Evolutionary conservation across 2,113 vertebrate genomes (phyloP).

Genomic region (Leiothrix lutea): DNA sequence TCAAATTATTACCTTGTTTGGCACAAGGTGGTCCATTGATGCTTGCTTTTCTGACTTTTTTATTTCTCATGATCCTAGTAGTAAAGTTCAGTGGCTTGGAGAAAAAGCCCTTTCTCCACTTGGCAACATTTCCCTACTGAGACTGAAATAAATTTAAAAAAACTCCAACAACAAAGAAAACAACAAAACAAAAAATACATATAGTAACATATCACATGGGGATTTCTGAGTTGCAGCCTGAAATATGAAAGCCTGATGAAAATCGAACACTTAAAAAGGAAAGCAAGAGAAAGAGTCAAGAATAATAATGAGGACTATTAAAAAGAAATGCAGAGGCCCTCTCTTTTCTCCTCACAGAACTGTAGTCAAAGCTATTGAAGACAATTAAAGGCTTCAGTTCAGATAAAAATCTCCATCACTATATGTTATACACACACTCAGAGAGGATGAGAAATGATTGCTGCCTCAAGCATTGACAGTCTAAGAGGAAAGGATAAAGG

Average conservation of each 20-base stretch:
- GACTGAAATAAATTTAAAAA: background rate
- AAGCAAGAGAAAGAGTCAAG: background rate
- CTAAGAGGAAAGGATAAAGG: background rate
- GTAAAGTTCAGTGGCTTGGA: background rate
- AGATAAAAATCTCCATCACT: slow-evolving; percentile 8
- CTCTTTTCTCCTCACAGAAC: background rate
- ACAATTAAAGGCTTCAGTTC: slow-evolving; percentile 9
- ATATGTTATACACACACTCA: background rate
- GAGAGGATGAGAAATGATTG: background rate
- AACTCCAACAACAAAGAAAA: background rate
- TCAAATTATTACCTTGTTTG: background rate
- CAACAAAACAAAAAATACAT: background rate
- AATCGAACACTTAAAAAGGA: background rate
- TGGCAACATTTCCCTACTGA: background rate
- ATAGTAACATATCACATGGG: background rate
- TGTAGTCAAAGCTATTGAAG: background rate
- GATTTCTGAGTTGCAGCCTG: background rate
- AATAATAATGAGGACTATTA: slow-evolving; percentile 23
- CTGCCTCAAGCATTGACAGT: background rate
- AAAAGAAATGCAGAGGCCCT: background rate
- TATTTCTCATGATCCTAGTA: background rate
- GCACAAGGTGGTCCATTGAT: background rate
- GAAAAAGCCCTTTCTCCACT: background rate
- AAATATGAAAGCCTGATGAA: slow-evolving; percentile 10
- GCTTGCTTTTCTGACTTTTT: background rate